Conservation (phyloP, 2,888 invertebrate genomes). For the Caprella mutica region DNA sequence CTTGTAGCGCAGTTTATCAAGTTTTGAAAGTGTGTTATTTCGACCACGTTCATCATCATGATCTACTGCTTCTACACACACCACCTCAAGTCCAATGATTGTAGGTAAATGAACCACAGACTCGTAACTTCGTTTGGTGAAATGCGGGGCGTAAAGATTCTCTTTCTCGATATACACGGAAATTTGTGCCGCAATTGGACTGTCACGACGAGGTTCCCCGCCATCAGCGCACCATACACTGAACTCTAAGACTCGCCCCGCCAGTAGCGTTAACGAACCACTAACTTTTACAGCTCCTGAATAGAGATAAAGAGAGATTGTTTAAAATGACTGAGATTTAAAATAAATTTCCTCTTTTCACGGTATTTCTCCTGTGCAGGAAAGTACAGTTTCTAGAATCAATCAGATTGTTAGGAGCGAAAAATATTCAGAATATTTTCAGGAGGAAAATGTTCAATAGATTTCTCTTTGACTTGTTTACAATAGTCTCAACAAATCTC, state of each 20-base stretch:
- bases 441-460: too few relatives aligned
- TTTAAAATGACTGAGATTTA: too few relatives aligned
- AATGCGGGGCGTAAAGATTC: conserved; percentile 80
- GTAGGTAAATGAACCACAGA: conserved; percentile 25
- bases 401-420: too few relatives aligned
- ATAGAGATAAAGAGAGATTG: too few relatives aligned
- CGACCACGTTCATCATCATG: conserved; percentile 43
- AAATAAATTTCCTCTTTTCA: too few relatives aligned
- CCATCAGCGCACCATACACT: conserved; percentile 31
- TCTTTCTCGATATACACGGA: conserved; percentile 64
- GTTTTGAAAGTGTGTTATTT: too few relatives aligned
- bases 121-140: conserved; percentile 55
- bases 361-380: too few relatives aligned
- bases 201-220: conserved; percentile 68
- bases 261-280: conserved; percentile 15
- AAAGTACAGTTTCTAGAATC: too few relatives aligned
- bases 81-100: conserved; percentile 21
- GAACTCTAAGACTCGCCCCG: conserved; percentile 19
- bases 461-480: too few relatives aligned
- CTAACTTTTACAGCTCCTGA: conserved; percentile 29
- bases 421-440: too few relatives aligned
- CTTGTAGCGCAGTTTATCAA: too few relatives aligned
- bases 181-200: conserved; percentile 67
- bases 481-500: too few relatives aligned
- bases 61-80: conserved; percentile 53